Conservation (phyloP, 1,140 invertebrate species). For the Psilanteris sp. region DNA sequence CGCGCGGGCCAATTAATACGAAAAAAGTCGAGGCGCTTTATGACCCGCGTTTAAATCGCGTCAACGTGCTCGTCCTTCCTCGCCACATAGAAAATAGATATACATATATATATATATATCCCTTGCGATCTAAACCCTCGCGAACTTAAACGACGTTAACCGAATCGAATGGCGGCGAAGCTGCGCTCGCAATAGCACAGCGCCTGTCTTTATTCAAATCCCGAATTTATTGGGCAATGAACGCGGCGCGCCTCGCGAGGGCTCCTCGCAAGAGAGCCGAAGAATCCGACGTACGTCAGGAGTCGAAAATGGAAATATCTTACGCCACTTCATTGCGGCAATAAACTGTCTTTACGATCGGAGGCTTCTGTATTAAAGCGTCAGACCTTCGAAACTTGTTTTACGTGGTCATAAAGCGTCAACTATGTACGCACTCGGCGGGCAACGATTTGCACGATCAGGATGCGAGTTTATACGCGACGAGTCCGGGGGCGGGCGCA, state of each 20-base stretch:
- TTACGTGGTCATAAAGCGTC: constrained; percentile 45
- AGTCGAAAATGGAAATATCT: constrained; percentile 36
- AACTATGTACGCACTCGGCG: constrained; percentile 31
- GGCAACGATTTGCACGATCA: constrained; percentile 24
- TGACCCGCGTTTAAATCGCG: too few relatives aligned
- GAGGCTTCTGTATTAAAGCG: constrained; percentile 26
- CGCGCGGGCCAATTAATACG: too few relatives aligned
- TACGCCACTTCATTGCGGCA: constrained; percentile 16
- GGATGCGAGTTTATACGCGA: constrained; percentile 7
- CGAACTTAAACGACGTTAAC: constrained; percentile 23
- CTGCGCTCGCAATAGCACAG: too few relatives aligned
- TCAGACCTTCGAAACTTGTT: constrained; percentile 38
- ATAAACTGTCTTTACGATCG: constrained; percentile 47
- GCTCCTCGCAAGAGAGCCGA: constrained; percentile 11
- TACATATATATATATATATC: too few relatives aligned
- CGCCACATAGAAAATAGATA: too few relatives aligned
- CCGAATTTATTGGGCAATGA: constrained; percentile 30
- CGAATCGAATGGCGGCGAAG: constrained; percentile 15
- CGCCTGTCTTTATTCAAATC: constrained; percentile 29
- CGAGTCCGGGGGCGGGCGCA: background rate
- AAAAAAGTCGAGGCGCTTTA: too few relatives aligned
- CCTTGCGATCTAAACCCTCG: background rate
- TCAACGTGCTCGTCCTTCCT: too few relatives aligned
- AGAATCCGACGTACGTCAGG: constrained; percentile 7
- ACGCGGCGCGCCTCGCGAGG: constrained; percentile 15